These are phyloP conservation scores for Ptiloglossa arizonensis DNA, from an alignment of 1,140 invertebrate genomes.

Conservation along the genomic window DNA sequence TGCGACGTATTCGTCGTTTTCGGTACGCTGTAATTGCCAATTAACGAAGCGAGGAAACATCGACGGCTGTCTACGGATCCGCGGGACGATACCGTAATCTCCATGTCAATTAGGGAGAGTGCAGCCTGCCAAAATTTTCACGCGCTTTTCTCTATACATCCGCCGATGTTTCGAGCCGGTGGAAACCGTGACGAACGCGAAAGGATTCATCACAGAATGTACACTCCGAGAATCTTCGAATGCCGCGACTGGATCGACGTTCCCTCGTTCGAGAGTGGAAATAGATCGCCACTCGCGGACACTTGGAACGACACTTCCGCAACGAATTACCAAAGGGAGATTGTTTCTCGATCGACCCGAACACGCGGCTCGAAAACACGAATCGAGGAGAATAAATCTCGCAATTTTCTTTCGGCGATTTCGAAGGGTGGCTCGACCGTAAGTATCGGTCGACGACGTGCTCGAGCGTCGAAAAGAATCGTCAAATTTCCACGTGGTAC, in stretches of 20 bases:
- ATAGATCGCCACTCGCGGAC: not conserved
- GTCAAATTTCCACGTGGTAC: too few relatives aligned
- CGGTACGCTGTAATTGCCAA: not conserved
- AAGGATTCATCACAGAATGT: too few relatives aligned
- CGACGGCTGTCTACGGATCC: not conserved
- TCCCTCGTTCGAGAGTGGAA: not conserved
- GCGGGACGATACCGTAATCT: not conserved
- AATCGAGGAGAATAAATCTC: too few relatives aligned
- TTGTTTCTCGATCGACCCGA: too few relatives aligned
- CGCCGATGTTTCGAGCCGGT: not conserved
- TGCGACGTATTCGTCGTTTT: not conserved
- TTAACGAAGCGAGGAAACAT: slow-evolving; percentile 16
- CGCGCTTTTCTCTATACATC: not conserved
- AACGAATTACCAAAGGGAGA: too few relatives aligned
- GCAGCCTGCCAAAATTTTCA: slow-evolving; percentile 1
- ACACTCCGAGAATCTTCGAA: not conserved
- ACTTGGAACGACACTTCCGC: too few relatives aligned
- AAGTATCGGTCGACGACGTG: too few relatives aligned
- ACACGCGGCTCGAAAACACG: too few relatives aligned
- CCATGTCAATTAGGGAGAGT: slow-evolving; percentile 10
- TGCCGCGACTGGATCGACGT: not conserved
- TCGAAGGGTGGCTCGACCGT: too few relatives aligned
- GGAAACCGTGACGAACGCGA: not conserved
- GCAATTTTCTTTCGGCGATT: too few relatives aligned
- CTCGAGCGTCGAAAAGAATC: too few relatives aligned